These are phyloP conservation scores for Neosalanx taihuensis DNA, from an alignment of 2,797 vertebrate genomes.

Conservation along the genomic window DNA sequence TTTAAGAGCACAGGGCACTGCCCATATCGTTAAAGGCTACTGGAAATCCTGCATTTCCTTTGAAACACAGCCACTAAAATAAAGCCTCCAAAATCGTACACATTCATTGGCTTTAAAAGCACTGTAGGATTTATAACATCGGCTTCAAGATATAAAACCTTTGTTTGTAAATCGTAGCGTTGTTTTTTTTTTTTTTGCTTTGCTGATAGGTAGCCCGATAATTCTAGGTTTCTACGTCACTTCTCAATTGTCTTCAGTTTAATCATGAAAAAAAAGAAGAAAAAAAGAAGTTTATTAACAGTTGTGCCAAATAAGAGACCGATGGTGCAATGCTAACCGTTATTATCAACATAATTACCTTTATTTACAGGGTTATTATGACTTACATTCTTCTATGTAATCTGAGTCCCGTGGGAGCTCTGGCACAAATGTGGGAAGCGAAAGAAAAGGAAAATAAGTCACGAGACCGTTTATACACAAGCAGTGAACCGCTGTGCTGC, in stretches of 20 bases:
- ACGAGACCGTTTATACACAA: slow-evolving; percentile 57
- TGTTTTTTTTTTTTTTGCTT: slow-evolving; percentile 50
- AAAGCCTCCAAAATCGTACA: slow-evolving; percentile 53
- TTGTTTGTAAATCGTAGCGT: slow-evolving; percentile 43
- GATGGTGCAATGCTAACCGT: slow-evolving; percentile 35
- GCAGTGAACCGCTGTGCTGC: slow-evolving; percentile 43
- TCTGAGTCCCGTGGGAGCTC: slow-evolving; percentile 60
- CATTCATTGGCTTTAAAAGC: slow-evolving; percentile 71
- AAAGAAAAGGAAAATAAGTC: slow-evolving; percentile 60
- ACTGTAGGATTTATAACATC: slow-evolving; percentile 28
- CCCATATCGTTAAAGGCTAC: slow-evolving; percentile 49
- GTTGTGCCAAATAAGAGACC: slow-evolving; percentile 29
- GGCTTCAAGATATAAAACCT: slow-evolving; percentile 38
- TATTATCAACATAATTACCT: slow-evolving; percentile 57
- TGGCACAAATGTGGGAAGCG: slow-evolving; percentile 65
- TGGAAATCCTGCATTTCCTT: slow-evolving; percentile 23
- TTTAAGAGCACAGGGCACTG: slow-evolving; percentile 49
- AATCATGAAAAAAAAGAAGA: slow-evolving; percentile 44
- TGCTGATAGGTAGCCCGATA: slow-evolving; percentile 32
- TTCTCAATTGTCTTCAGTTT: slow-evolving; percentile 33
- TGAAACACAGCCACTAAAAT: slow-evolving; percentile 22
- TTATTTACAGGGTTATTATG: slow-evolving; percentile 66
- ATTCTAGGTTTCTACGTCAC: slow-evolving; percentile 35
- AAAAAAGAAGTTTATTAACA: slow-evolving; percentile 3
- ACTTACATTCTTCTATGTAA: slow-evolving; percentile 75